phyloP scores from a whole-genome alignment of 2,797 vertebrate genomes.

The Champsocephalus esox region DNA sequence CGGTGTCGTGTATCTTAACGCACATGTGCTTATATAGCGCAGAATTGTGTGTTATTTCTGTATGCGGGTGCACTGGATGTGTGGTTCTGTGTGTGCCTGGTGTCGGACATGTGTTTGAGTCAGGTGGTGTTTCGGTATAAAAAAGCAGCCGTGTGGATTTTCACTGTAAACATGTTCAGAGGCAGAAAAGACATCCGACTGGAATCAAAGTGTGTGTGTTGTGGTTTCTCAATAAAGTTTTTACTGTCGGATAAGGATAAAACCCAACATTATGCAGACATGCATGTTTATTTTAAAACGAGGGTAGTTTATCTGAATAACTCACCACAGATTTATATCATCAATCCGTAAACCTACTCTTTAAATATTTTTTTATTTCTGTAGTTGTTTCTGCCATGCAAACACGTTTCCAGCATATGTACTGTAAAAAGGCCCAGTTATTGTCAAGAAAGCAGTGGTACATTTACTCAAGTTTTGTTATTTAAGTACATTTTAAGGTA shows the following conservation, averaged over 20 bases:
- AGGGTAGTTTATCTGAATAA: background rate
- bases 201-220: background rate
- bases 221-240: background rate
- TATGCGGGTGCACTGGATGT: constrained; percentile 47
- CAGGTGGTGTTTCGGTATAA: constrained; percentile 13
- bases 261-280: background rate
- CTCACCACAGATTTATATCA: background rate
- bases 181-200: constrained; percentile 8
- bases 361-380: background rate
- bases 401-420: background rate
- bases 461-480: too few species aligned
- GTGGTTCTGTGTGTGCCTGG: constrained; percentile 42
- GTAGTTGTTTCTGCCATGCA: background rate
- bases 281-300: background rate
- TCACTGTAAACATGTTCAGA: background rate
- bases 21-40: constrained; percentile 60
- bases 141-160: constrained; percentile 24
- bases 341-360: background rate
- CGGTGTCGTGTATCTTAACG: constrained; percentile 61
- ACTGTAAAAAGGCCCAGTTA: background rate
- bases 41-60: constrained; percentile 71
- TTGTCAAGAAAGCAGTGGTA: too few species aligned
- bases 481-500: too few species aligned
- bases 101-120: constrained; percentile 45
- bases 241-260: constrained; percentile 2